Evolutionary conservation across 2,113 vertebrate species (phyloP).

Genomic region (Nettapus auritus): DNA sequence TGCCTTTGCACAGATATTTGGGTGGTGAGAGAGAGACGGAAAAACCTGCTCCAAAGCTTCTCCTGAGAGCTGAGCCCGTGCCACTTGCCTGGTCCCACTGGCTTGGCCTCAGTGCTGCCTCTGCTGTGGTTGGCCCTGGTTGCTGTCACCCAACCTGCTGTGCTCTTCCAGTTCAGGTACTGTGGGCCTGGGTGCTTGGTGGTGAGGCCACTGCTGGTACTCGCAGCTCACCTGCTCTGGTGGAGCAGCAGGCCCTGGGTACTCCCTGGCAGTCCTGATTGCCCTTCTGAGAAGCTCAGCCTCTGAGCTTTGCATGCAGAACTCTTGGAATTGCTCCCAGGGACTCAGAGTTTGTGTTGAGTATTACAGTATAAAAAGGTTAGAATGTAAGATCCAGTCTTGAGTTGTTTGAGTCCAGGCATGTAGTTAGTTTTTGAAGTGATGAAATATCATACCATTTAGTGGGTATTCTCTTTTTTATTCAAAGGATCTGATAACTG

Average conservation of each 20-base stretch:
- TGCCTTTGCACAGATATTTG: background rate
- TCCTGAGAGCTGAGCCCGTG: fast-evolving
- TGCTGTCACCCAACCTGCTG: background rate
- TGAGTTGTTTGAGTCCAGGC: background rate
- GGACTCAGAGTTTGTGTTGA: background rate
- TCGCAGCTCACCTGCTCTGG: background rate
- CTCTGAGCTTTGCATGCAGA: fast-evolving
- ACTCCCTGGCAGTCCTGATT: background rate
- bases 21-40: background rate
- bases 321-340: background rate
- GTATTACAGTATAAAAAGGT: background rate
- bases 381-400: background rate
- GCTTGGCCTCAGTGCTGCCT: background rate
- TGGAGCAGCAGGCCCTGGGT: background rate
- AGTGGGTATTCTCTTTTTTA: background rate
- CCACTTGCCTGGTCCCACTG: fast-evolving
- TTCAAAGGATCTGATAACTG: background rate
- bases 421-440: background rate
- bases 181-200: background rate
- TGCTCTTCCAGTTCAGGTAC: background rate
- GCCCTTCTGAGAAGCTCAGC: background rate
- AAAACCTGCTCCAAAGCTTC: background rate
- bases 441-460: background rate
- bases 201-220: background rate
- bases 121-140: fast-evolving